Percentiles rank a stretch among this genome's conserved stretches.
Conservation (phyloP, 2,888 invertebrate species). For the Sinelater perroti region DNA sequence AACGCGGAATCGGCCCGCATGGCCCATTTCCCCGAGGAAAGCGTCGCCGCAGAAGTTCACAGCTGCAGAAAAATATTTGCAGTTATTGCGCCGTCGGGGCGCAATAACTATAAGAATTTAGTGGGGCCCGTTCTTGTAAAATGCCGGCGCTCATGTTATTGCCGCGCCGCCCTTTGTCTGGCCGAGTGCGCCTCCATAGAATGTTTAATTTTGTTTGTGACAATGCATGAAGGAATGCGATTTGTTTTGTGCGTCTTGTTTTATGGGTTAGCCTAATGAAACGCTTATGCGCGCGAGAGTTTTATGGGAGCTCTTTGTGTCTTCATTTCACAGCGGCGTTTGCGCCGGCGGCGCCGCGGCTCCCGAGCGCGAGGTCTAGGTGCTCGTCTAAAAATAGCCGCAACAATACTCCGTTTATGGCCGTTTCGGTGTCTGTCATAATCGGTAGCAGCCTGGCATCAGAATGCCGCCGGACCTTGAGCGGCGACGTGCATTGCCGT, state of each 20-base stretch:
- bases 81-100: conserved; percentile 28
- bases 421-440: too few relatives aligned
- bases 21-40: conserved; percentile 5
- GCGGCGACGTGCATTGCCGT: too few relatives aligned
- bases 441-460: too few relatives aligned
- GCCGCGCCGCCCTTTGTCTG: conserved; percentile 34
- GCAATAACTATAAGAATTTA: conserved; percentile 37
- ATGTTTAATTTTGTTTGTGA: conserved; percentile 41
- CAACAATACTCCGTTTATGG: too few relatives aligned
- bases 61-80: conserved; percentile 16
- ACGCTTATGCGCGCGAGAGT: conserved; percentile 30
- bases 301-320: conserved; percentile 32
- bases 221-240: conserved; percentile 38
- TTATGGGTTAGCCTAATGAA: conserved; percentile 35
- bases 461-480: too few relatives aligned
- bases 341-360: too few relatives aligned
- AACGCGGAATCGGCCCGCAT: background rate
- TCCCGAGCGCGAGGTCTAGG: too few relatives aligned
- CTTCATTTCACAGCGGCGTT: conserved; percentile 27
- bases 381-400: too few relatives aligned
- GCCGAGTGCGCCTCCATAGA: conserved; percentile 33
- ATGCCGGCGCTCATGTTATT: conserved; percentile 32
- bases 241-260: conserved; percentile 35
- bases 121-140: conserved; percentile 27
- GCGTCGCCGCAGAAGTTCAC: conserved; percentile 8